Conservation (phyloP, 2,113 vertebrate species). For the Blennius ocellaris region DNA sequence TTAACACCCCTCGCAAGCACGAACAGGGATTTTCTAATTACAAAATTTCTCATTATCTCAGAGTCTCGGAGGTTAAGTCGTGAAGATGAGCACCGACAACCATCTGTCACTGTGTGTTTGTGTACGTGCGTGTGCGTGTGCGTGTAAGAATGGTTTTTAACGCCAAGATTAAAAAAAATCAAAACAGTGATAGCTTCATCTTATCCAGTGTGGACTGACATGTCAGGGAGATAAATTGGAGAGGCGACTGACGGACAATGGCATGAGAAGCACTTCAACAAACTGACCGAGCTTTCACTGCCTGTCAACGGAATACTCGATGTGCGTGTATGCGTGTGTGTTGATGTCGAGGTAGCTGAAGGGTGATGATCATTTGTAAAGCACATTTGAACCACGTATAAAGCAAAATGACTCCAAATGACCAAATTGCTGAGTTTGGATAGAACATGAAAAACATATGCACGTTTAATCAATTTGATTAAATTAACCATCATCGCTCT, state of each 20-base stretch:
- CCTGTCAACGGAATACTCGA: constrained; percentile 34
- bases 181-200: constrained; percentile 32
- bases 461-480: too few species aligned
- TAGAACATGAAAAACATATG: too few species aligned
- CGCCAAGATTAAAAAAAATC: constrained; percentile 30
- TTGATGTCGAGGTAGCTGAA: too few species aligned
- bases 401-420: too few species aligned
- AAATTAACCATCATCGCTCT: too few species aligned
- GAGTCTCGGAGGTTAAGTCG: constrained; percentile 16
- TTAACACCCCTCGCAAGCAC: too few species aligned
- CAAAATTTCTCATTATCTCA: constrained; percentile 6
- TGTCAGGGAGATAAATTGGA: constrained; percentile 54
- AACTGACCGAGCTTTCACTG: constrained; percentile 47
- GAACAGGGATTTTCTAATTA: not conserved
- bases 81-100: constrained; percentile 4
- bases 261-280: constrained; percentile 33
- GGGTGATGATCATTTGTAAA: too few species aligned
- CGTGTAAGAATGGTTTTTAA: constrained; percentile 16
- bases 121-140: too few species aligned
- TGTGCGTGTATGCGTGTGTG: not conserved
- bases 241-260: constrained; percentile 44
- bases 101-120: constrained; percentile 18
- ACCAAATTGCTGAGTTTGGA: too few species aligned
- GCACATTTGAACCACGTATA: too few species aligned
- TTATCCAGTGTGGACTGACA: constrained; percentile 31